A percentile compares a stretch with the other conserved stretches of the same genome.
Evolutionary conservation across 2,888 invertebrate genomes (phyloP).

Genomic region (Horisme vitalbata): DNA sequence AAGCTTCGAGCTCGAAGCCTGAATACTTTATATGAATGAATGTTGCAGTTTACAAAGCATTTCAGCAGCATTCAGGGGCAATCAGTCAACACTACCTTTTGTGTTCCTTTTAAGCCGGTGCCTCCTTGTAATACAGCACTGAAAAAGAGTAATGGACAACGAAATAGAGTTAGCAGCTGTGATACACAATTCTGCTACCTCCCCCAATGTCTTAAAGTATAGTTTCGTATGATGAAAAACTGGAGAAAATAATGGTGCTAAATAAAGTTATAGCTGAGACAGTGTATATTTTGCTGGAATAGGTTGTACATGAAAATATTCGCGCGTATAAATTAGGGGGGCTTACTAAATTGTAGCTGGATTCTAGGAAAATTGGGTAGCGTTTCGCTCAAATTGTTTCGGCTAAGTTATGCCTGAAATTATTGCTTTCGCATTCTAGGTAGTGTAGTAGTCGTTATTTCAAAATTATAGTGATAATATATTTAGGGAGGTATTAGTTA

Average conservation of each 20-base stretch:
- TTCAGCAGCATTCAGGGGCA: constrained; percentile 41
- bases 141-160: constrained; percentile 59
- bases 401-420: constrained; percentile 4
- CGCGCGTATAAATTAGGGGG: constrained; percentile 32
- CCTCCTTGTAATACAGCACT: constrained; percentile 47
- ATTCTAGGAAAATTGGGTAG: constrained; percentile 17
- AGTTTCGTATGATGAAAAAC: constrained; percentile 31
- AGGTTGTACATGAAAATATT: constrained; percentile 39
- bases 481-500: background rate
- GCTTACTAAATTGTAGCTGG: constrained; percentile 31
- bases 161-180: constrained; percentile 50
- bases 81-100: constrained; percentile 53
- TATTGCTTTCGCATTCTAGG: background rate
- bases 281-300: constrained; percentile 40
- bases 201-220: constrained; percentile 33
- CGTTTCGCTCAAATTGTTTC: constrained; percentile 9
- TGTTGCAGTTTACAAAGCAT: constrained; percentile 28
- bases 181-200: constrained; percentile 35
- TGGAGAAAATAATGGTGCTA: constrained; percentile 40
- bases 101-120: constrained; percentile 44
- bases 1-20: no score
- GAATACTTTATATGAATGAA: no score
- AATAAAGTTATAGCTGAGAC: constrained; percentile 48
- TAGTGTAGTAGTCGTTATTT: background rate
- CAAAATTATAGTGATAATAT: background rate